Percentiles rank a stretch among this genome's conserved stretches.
Conservation (phyloP, 2,113 vertebrate species). For the Micromys minutus region DNA sequence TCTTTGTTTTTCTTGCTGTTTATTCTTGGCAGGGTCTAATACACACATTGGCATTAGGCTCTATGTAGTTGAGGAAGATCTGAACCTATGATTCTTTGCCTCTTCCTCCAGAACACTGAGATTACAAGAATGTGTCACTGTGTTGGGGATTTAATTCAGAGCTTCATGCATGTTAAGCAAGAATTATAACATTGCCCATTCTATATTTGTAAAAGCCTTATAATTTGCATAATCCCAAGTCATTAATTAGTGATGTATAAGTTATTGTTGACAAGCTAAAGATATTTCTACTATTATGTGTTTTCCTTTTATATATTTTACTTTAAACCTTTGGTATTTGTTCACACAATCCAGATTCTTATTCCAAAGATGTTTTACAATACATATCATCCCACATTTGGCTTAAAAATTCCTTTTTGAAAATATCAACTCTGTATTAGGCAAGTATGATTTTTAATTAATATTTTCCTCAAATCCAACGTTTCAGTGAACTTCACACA, state of each 20-base stretch:
- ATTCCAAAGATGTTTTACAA: background rate
- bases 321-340: background rate
- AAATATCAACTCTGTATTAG: constrained; percentile 61
- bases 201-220: constrained; percentile 50
- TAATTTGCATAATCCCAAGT: constrained; percentile 58
- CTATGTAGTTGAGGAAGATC: too few species aligned
- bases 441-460: constrained; percentile 66
- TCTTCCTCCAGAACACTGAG: background rate
- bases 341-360: background rate
- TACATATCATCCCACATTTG: constrained; percentile 6
- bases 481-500: constrained; percentile 71
- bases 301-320: background rate
- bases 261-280: constrained; percentile 56
- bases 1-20: background rate
- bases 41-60: background rate
- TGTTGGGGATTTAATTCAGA: background rate
- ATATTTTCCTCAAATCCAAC: constrained; percentile 64
- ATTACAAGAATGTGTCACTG: too few species aligned
- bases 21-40: background rate
- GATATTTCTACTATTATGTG: background rate
- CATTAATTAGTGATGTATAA: background rate
- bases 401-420: constrained; percentile 64
- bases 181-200: background rate
- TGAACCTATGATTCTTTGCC: too few species aligned
- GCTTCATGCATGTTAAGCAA: too few species aligned